Percentiles rank a stretch among this genome's conserved stretches.
These are phyloP conservation scores for Leucania comma DNA, from an alignment of 2,888 invertebrate species.

Conservation along the genomic window DNA sequence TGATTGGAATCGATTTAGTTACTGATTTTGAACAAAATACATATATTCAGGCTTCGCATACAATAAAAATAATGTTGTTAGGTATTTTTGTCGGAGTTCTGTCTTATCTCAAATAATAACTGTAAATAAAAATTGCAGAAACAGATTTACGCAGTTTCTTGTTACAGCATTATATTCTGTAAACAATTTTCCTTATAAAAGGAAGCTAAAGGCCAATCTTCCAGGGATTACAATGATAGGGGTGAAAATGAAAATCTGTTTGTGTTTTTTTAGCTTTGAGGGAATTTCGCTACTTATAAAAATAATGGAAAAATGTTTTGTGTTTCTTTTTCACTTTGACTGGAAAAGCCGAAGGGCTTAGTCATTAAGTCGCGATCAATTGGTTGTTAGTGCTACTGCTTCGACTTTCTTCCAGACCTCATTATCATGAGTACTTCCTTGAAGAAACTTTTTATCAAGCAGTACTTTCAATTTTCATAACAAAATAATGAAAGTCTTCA, in stretches of 20 bases:
- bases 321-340: conserved; percentile 34
- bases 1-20: no score
- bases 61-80: no score
- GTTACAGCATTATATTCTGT: conserved; percentile 22
- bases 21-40: no score
- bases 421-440: conserved; percentile 26
- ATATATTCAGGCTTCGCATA: neutral
- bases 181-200: conserved; percentile 51
- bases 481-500: neutral
- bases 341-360: conserved; percentile 11
- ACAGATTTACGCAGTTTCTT: conserved; percentile 22
- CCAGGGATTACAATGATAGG: conserved; percentile 53
- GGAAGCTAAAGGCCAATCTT: conserved; percentile 39
- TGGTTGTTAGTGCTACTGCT: conserved; percentile 32
- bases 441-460: neutral
- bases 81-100: neutral
- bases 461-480: neutral
- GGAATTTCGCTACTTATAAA: conserved; percentile 46
- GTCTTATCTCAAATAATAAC: conserved; percentile 11
- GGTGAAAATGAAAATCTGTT: conserved; percentile 56
- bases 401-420: neutral
- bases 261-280: conserved; percentile 44
- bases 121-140: conserved; percentile 15
- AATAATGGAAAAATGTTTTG: conserved; percentile 48
- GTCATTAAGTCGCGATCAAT: conserved; percentile 30